Conservation (phyloP, 2,113 vertebrate genomes). For the Numida meleagris region DNA sequence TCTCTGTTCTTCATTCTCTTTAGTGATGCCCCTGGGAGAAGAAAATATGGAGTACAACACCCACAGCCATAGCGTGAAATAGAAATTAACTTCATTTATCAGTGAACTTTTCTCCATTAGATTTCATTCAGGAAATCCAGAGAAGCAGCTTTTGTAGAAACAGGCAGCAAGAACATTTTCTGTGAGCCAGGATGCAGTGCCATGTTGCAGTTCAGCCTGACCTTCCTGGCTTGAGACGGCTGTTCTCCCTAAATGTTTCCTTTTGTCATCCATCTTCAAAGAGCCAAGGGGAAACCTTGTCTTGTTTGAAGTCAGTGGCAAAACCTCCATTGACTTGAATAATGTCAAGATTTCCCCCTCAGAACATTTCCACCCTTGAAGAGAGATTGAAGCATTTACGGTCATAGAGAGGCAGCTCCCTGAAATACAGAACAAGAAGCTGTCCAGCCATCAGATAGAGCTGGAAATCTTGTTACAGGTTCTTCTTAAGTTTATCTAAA, state of each 20-base stretch:
- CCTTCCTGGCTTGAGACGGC: not conserved
- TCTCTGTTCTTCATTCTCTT: slow-evolving; percentile 8
- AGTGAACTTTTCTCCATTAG: slow-evolving; percentile 1
- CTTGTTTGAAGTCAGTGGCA: slow-evolving; percentile 25
- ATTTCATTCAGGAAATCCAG: not conserved
- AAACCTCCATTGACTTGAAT: not conserved
- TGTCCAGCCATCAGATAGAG: not conserved
- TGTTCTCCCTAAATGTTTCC: not conserved
- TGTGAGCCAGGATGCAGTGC: not conserved
- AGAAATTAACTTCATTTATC: slow-evolving; percentile 35
- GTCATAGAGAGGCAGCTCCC: not conserved
- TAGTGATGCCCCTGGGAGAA: not conserved
- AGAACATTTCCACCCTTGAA: not conserved
- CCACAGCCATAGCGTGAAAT: not conserved
- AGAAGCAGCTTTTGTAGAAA: not conserved
- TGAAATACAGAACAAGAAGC: not conserved
- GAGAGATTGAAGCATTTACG: not conserved
- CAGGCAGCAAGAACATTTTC: not conserved
- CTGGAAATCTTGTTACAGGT: slow-evolving; percentile 34
- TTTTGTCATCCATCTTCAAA: slow-evolving; percentile 13
- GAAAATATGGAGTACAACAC: not conserved
- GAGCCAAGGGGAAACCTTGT: slow-evolving; percentile 7
- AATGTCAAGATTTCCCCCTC: slow-evolving; percentile 1
- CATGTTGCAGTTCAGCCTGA: not conserved
- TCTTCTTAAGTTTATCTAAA: slow-evolving; percentile 47